Base-by-base conservation (phyloP, 2,113 vertebrate species). In the Pterocles orientalis region DNA sequence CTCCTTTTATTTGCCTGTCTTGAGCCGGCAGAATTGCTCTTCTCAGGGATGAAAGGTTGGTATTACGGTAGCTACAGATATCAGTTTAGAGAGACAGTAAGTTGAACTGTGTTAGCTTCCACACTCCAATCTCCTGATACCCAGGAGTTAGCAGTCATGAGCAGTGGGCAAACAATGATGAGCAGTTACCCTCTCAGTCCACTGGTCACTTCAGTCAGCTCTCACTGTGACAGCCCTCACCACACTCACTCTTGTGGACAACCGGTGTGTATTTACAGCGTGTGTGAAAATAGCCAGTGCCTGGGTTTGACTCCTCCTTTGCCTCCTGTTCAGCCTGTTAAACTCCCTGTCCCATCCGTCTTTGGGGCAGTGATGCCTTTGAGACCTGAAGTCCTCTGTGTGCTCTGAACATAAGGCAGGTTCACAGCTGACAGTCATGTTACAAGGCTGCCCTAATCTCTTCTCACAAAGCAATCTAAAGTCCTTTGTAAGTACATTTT, bases 361-460 rank as follows among this genome's bases (percentile, higher is more conserved):
- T 18, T 10, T 3, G 9, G n/a, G 8, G 24, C 18, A 33, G 14
- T 1, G 7, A 47, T 73, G 47, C 14, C 14, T 60, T 11, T 47
- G 31, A 64, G 14, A 81, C 7, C 23, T 14, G 29, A 20, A 2
- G 9, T 71, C 18, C 0, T 0, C 16, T 31, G 7, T 19, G 43
- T 7, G 14, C 25, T 81, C 51, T 33, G 19, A 78, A 66, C 20
- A 66, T 41, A 57, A 53, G 14, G 60, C 29, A 82, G 20, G 28
- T 43, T 75, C 14, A 2, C 36, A 64, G 72, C 69, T 51, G 56
- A 51, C 47, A 91, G 41, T 83, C 54, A 15, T 6, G 15, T 69
- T 73, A 53, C 1, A 2, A 70, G 41, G n/a, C 24, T 86, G 18
- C 36, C 14, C n/a, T 76, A 69, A 57, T 50, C 3, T 0, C 28